Evolutionary conservation across 2,888 invertebrate species (phyloP), one percentile per base, ranked within the genome.

Genomic region (Mimas tiliae): DNA sequence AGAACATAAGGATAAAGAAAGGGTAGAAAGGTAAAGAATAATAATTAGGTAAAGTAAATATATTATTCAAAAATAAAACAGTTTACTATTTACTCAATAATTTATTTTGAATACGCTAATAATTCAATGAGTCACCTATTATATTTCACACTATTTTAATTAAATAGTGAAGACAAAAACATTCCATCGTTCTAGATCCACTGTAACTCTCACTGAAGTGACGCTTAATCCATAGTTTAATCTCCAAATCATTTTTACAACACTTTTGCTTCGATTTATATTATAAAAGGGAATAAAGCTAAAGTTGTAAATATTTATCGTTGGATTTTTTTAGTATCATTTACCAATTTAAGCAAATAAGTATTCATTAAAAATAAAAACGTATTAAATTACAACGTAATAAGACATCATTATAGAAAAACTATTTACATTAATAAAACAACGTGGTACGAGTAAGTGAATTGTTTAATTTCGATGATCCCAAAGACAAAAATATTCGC

Each of bases 71-170:
- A 27, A 74, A 73, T 79, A 76, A 79, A 66, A 68, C 71, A 70
- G 52, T 27, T 4, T 33, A 58, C 11, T 45, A 21, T 47, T 87
- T 89, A 86, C 81, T 85, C 86, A 91, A 91, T 92, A 90, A 91
- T 92, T 93, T 93, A 92, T 93, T 81, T 75, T 88, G 58, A 82
- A 86, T 91, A 91, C 85, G 78, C 90, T 92, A 92, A 87, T 92
- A 90, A 91, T 91, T 90, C 87, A 90, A 90, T 91, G 86, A 87
- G 85, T 64, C 83, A 87, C 84, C 76, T 85, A 50, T 50, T 50
- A 86, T 85, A 86, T 85, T 87, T 58, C 58, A 84, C 85, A 86
- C 88, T 90, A 90, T 86, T 80, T 85, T 81, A 82, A 79, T 83
- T 87, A 88, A 87, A 82, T 90, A 90, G 88, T 92, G 89, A 92